A percentile compares a stretch with the other conserved stretches of the same genome.
Conservation (phyloP, 2,888 invertebrate genomes). For the Drosophila borealis region DNA sequence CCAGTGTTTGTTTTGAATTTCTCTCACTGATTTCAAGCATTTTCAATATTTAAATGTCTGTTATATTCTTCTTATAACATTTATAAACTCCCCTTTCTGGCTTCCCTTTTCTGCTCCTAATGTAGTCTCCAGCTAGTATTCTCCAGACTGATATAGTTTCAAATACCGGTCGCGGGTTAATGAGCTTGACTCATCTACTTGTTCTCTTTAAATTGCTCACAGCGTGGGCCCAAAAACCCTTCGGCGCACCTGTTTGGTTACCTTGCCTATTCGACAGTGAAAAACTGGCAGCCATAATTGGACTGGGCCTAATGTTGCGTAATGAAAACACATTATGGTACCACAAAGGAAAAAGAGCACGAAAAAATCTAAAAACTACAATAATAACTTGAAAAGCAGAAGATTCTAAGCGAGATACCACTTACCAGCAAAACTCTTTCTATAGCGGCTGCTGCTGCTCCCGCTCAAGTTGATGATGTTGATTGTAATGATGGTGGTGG, state of each 20-base stretch:
- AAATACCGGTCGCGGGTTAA: constrained; percentile 9
- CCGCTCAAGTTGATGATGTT: constrained; percentile 36
- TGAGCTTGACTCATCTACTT: constrained; percentile 18
- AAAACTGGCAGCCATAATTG: constrained; percentile 70
- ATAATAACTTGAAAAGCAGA: constrained; percentile 59
- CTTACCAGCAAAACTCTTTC: constrained; percentile 37
- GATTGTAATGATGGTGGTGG: constrained; percentile 43
- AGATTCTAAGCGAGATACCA: constrained; percentile 39
- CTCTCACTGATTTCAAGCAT: not conserved
- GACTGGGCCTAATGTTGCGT: constrained; percentile 74
- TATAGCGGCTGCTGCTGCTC: constrained; percentile 37
- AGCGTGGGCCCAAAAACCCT: constrained; percentile 55
- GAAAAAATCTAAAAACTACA: constrained; percentile 34
- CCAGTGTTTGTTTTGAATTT: not conserved
- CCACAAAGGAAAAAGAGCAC: constrained; percentile 34
- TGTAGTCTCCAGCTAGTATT: not conserved
- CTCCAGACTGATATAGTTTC: constrained; percentile 16
- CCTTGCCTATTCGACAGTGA: constrained; percentile 53
- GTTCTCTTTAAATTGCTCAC: constrained; percentile 34
- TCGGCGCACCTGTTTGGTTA: constrained; percentile 51
- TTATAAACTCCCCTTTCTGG: not conserved
- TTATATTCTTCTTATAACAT: not conserved
- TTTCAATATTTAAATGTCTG: not conserved
- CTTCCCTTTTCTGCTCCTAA: not conserved
- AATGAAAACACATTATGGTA: constrained; percentile 77